Base-by-base conservation (phyloP, 2,888 invertebrate genomes). In the Pachymerium ferrugineum region DNA sequence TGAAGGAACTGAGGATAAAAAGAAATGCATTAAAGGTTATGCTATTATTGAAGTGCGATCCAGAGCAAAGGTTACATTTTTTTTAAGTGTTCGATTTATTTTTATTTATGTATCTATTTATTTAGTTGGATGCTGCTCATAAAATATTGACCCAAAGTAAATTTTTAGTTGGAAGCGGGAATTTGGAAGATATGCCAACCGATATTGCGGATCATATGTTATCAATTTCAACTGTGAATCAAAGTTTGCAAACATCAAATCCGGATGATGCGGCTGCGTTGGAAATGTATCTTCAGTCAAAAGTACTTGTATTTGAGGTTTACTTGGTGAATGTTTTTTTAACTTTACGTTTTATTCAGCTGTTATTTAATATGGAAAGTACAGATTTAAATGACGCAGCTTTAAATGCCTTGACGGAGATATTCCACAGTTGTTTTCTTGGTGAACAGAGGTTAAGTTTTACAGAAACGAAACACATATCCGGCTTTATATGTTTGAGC, bases 401-500 rank as follows among this genome's bases (percentile, higher is more conserved):
- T 4, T 77, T 79, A 10, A 78, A 80, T 29, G 81, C 80, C 3
- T 76, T 82, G 30, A 81, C 81, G 0, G 81, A 82, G 72, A 79
- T 82, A 10, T 82, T 81, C 76, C 80, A 81, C 75, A 81, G 81
- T 76, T 82, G 82, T 78, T 81, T 80, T 75, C 80, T 82, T 62
- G 78, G 80, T 19, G 81, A 81, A 31, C 81, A 81, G 77, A 77
- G 79, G 22, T 77, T 79, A 70, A 78, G 76, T 69, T 72, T 75
- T 10, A 74, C 74, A 29, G 79, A 78, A 19, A 75, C 75, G 6
- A 74, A 78, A 38, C 80, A 81, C 16, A 80, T 81, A 35, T 80
- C 81, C 1, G 82, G 81, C 5, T 80, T 78, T 72, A 81, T 82
- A 74, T 81, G 80, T 74, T 76, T 82, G n/a, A 78, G 79, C 25